Evolutionary conservation across 2,113 vertebrate species (phyloP), one percentile per base, ranked within the genome.

Genomic region (Pseudonaja textilis): DNA sequence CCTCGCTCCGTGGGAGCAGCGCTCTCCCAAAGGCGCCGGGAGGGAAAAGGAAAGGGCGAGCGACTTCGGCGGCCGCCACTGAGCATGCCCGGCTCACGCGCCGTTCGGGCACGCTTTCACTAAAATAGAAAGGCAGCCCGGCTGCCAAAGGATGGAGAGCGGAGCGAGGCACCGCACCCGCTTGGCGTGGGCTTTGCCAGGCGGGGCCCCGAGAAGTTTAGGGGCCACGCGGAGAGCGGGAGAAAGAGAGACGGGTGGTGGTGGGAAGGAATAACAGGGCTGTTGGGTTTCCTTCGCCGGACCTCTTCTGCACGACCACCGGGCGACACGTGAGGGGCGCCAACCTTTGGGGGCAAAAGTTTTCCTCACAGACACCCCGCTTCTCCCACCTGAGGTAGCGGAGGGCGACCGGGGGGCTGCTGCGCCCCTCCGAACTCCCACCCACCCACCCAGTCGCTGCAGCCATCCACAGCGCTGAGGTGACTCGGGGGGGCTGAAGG

Each of bases 211-310:
- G 2, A 34, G n/a, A 81, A 39, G 16, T 81, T 81, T 39, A 29
- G 23, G 23, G 23, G 45, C 45, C 45, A 26, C 42, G 85, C 25
- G 39, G 14, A 26, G 42, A 3, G 6, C 2, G 5, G 5, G 47
- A n/a, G 12, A 39, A 14, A 3, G 16, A 42, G 39, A 39, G 34
- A 1, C 12, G 29, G 26, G 26, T 45, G 3, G 6, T 18, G 55
- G 12, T 3, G 11, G 59, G 1, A 8, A 0, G 9, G 6, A 18
- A 12, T 0, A 4, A 57, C 9, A 2, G 1, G 55, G 20, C 4
- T 25, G 3, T n/a, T 42, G 42, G 45, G 0, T n/a, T 8, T 29
- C 11, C 20, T 50, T 14, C 25, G 29, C 16, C 69, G 86, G 34
- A n/a, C 20, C 14, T 3, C 23, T 42, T 42, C 25, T 2, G 47